Base-by-base conservation (phyloP, 2,797 vertebrate genomes). In the Oreochromis grahami region DNA sequence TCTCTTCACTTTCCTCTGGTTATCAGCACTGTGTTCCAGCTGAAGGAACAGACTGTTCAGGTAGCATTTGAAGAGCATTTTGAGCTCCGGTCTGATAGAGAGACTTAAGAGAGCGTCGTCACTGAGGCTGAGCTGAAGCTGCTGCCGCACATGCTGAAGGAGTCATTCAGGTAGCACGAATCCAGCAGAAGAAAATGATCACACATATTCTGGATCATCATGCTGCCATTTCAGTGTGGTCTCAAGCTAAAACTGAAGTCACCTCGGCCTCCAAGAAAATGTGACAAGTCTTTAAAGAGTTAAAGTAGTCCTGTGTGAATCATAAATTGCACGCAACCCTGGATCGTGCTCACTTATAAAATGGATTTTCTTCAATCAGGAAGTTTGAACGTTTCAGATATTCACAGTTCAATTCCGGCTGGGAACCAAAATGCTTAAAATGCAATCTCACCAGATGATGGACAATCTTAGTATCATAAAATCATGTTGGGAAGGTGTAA, bases 41-140 rank as follows among this genome's bases (percentile, higher is more conserved):
- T 17, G 11, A 41, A 58, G 82, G 86, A 88, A 86, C 86, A 84
- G 19, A 60, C 76, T 60, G 83, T 90, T 84, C 79, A 80, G 65
- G 83, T 63, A 48, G 79, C 78, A 56, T 58, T 80, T 51, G 43
- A 84, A 56, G 68, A 72, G 51, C 3, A 9, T 56, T 43, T 24
- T n/a, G 55, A 76, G 70, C 74, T 70, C 15, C 14, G 9, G 38
- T 34, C 74, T 81, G 65, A 77, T 14, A 55, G 50, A 43, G 2
- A 14, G 76, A 45, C 36, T 78, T 17, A 15, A 72, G 32, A 21
- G 26, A 14, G 63, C 50, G 29, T 55, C 6, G 11, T 53, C 77
- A 36, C 56, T 34, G 51, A 80, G 77, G 56, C 68, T 15, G 63
- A 84, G 80, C 15, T 12, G 43, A 19, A 48, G 65, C 65, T 70